phyloP scores from a whole-genome alignment of 2,888 invertebrate genomes.

The Chelonus formosanus region DNA sequence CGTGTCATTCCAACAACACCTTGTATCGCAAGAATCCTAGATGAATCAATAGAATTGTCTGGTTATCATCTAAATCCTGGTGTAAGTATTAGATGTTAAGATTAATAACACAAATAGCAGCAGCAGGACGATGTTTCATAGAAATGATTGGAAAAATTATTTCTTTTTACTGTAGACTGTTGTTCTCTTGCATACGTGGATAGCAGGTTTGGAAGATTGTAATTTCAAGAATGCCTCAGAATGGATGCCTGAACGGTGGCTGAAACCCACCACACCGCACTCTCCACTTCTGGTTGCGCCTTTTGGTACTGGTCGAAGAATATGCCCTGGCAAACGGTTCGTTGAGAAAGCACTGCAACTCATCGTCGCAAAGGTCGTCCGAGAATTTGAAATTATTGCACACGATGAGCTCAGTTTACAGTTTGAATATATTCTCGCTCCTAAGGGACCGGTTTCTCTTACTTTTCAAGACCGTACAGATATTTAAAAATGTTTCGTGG shows the following conservation, averaged over 20 bases:
- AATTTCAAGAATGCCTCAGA: conserved; percentile 78
- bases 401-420: conserved; percentile 76
- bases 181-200: conserved; percentile 82
- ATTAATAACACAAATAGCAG: too few species aligned
- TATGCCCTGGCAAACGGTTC: conserved; percentile 87
- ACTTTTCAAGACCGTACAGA: conserved; percentile 66
- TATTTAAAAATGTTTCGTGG: not conserved
- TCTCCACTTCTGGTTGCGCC: conserved; percentile 77
- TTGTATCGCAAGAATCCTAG: conserved; percentile 79
- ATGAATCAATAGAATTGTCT: conserved; percentile 75
- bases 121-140: too few species aligned
- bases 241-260: conserved; percentile 83
- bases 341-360: conserved; percentile 81
- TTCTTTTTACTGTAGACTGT: conserved; percentile 70
- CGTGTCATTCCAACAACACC: conserved; percentile 79
- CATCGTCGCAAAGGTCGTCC: conserved; percentile 77
- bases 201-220: conserved; percentile 79
- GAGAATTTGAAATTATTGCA: conserved; percentile 76
- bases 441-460: conserved; percentile 77
- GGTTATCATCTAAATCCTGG: conserved; percentile 77
- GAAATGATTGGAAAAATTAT: not conserved
- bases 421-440: conserved; percentile 84
- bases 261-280: conserved; percentile 66
- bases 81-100: conserved; percentile 65
- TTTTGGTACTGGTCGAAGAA: conserved; percentile 81